Conservation (phyloP, 2,113 vertebrate genomes). For the Takifugu flavidus region DNA sequence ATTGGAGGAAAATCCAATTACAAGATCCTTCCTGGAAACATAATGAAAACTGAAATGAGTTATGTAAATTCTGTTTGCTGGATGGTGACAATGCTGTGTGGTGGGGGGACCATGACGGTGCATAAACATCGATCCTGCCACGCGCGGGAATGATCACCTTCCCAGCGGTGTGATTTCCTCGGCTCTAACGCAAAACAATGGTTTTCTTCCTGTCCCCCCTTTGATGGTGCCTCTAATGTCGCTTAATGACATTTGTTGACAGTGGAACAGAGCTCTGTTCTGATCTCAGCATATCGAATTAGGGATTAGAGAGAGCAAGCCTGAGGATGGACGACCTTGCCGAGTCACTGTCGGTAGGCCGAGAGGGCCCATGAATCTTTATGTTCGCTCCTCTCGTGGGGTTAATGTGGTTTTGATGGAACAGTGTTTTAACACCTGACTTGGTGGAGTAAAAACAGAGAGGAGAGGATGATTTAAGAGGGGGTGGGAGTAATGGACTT, state of each 20-base stretch:
- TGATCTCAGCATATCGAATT: constrained; percentile 60
- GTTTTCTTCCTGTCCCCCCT: constrained; percentile 52
- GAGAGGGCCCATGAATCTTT: constrained; percentile 57
- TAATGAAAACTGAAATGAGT: constrained; percentile 62
- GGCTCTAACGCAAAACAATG: constrained; percentile 55
- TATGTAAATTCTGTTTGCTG: constrained; percentile 61
- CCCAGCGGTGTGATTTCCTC: constrained; percentile 51
- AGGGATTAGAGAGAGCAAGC: constrained; percentile 20
- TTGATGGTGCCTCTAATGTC: constrained; percentile 60
- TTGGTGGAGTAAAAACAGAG: constrained; percentile 30
- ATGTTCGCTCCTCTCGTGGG: constrained; percentile 54
- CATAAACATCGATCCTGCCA: constrained; percentile 38
- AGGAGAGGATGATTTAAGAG: constrained; percentile 43
- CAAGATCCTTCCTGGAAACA: constrained; percentile 47
- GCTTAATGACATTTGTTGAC: constrained; percentile 69
- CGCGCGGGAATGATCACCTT: constrained; percentile 13
- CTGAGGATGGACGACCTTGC: constrained; percentile 45
- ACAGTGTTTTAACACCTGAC: constrained; percentile 59
- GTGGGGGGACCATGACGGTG: constrained; percentile 30
- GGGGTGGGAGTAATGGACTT: constrained; percentile 57
- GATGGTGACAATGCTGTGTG: constrained; percentile 38
- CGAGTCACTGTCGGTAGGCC: constrained; percentile 47
- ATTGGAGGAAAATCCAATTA: constrained; percentile 55
- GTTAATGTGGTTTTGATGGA: constrained; percentile 69
- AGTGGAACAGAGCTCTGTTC: constrained; percentile 41